Base-by-base conservation (phyloP, 35 echinoderm and acorn worm species). In the Heliocidaris tuberculata region DNA sequence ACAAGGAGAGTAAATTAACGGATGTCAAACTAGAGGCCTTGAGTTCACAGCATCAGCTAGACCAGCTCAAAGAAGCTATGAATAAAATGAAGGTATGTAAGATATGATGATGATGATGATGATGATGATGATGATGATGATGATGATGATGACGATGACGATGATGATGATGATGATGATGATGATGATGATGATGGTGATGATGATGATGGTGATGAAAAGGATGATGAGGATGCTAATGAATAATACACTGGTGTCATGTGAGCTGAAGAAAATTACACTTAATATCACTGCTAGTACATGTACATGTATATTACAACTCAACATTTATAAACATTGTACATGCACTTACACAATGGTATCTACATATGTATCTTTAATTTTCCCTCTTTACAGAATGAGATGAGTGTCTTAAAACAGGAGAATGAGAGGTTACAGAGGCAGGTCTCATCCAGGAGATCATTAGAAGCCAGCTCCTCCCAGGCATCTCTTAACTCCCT, bases 21-120 rank as follows among this genome's bases (percentile, higher is more conserved):
- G 98, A 99, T 52, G 95, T 97, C 86, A 99, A 96, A 89, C 86
- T 99, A 52, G 98, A 99, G 87, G 97, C 98, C 59, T 90, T 99
- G 31, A 97, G 93, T 27, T 99, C 97, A 31, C 97, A 97, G 93
- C 98, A 97, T 49, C 98, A 99, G 56, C 95, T 97, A 27, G 98
- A 99, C 32, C 98, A 99, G 90, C 96, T 99, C 56, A 95, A 97
- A 94, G 97, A 99, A 94, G 85, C 94, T 50, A 97, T 99, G 96
- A 96, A 96, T 86, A 99, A 99, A 95, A 97, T 98, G 95, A 98
- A 98, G 97, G 97, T 98, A 92, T 31, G 96, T 30, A 89, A 15
- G 31, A 89, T 13, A 89, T 89, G 86, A 54, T 59, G 27, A 19
- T 19, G 48, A 93, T 93, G 49, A 59, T 59, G 47, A 27, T 93